A percentile compares a stretch with the other conserved stretches of the same genome.
These are phyloP conservation scores for Enteromius paludinosus DNA, from an alignment of 2,797 vertebrate species.

Conservation along the genomic window DNA sequence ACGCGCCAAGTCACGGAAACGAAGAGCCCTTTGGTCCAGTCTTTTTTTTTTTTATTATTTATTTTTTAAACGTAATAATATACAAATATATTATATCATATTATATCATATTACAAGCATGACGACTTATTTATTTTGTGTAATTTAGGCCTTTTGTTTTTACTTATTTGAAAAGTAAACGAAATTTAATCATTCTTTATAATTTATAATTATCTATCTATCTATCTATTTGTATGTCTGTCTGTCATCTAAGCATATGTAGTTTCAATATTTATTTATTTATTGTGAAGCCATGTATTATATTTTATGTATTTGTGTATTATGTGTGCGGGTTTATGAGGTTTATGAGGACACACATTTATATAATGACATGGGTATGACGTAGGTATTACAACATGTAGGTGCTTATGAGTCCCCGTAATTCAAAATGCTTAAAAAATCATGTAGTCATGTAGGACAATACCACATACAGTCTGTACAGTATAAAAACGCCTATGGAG, in stretches of 20 bases:
- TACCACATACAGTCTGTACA: too few relatives aligned
- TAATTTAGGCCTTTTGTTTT: neutral
- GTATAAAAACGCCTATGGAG: too few relatives aligned
- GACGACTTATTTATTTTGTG: neutral
- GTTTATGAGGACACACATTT: too few relatives aligned
- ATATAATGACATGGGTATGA: too few relatives aligned
- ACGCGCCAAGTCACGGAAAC: slow-evolving; percentile 1
- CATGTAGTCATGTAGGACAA: too few relatives aligned
- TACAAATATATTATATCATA: neutral
- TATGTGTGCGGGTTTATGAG: too few relatives aligned
- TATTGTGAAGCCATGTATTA: too few relatives aligned
- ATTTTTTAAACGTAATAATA: neutral
- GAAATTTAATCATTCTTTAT: neutral
- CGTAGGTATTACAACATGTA: too few relatives aligned
- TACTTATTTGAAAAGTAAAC: neutral
- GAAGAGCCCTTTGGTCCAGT: neutral
- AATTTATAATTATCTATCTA: neutral
- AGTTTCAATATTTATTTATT: neutral
- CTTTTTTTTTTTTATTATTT: neutral
- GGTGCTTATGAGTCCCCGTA: too few relatives aligned
- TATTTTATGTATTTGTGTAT: too few relatives aligned
- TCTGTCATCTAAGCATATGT: neutral
- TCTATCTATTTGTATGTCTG: neutral
- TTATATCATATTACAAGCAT: neutral
- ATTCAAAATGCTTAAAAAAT: too few relatives aligned